These are phyloP conservation scores for Drosophila cyrtoloma DNA, from an alignment of 2,888 invertebrate genomes.

Conservation along the genomic window DNA sequence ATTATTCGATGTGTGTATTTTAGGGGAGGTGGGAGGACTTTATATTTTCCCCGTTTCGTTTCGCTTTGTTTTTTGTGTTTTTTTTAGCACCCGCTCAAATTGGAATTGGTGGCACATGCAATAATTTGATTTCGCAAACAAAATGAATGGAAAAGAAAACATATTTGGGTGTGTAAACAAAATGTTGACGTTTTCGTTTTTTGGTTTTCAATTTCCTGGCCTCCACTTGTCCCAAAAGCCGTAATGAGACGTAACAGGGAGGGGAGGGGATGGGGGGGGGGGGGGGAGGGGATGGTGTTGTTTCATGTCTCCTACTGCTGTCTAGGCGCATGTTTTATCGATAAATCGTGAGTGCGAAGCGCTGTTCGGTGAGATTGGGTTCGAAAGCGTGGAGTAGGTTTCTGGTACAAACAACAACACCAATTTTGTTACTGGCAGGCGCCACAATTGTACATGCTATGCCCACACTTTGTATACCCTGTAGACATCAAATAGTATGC, in stretches of 20 bases:
- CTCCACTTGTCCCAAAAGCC: constrained; percentile 26
- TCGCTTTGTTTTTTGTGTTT: constrained; percentile 13
- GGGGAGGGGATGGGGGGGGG: no score
- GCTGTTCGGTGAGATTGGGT: constrained; percentile 1
- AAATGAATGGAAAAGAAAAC: constrained; percentile 25
- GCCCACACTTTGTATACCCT: constrained; percentile 38
- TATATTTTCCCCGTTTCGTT: background rate
- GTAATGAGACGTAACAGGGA: constrained; percentile 45
- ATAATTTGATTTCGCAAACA: constrained; percentile 72
- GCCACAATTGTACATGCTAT: constrained; percentile 50
- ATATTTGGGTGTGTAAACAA: constrained; percentile 56
- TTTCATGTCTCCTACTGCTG: constrained; percentile 1
- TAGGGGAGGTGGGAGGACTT: background rate
- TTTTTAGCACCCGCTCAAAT: constrained; percentile 59
- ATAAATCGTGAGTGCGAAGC: constrained; percentile 64
- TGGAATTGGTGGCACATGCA: constrained; percentile 73
- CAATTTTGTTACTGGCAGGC: constrained; percentile 61
- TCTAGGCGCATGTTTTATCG: constrained; percentile 70
- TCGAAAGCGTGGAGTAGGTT: background rate
- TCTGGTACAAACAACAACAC: constrained; percentile 49
- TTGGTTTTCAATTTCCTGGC: constrained; percentile 63
- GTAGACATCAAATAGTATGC: no score
- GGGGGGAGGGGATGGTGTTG: background rate
- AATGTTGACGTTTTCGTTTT: constrained; percentile 59
- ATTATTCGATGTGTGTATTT: constrained; percentile 28